Conservation (phyloP, 2,888 invertebrate genomes). For the Hoplodrina blanda region DNA sequence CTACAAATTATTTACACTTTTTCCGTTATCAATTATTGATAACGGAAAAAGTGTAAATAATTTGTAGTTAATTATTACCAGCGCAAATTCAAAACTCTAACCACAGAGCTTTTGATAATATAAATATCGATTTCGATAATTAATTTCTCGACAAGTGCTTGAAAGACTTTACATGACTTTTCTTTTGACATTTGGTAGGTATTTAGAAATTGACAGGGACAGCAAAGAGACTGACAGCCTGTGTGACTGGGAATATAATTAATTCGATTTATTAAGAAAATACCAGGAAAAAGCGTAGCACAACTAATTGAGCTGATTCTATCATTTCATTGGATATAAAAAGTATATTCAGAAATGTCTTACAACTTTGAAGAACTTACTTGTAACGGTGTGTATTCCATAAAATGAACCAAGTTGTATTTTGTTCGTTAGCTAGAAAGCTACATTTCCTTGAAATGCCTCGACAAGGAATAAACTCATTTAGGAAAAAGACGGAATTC, state of each 20-base stretch:
- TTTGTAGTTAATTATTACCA: no score
- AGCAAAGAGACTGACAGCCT: no score
- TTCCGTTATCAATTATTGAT: no score
- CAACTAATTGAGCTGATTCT: not conserved
- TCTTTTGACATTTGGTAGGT: no score
- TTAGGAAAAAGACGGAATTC: not conserved
- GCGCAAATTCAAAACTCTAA: no score
- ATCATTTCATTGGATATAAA: not conserved
- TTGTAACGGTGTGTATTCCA: constrained; percentile 82
- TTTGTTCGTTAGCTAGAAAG: not conserved
- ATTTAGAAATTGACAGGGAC: not conserved
- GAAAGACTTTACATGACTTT: not conserved
- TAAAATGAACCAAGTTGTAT: not conserved
- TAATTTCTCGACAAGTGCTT: not conserved
- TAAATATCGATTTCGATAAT: not conserved
- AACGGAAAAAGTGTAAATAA: no score
- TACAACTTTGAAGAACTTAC: constrained; percentile 90
- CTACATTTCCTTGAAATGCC: not conserved
- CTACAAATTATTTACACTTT: no score
- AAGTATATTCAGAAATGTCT: constrained; percentile 59
- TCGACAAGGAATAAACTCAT: not conserved
- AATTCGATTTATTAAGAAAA: not conserved
- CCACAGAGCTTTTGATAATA: no score
- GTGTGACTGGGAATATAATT: not conserved
- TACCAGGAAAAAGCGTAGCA: not conserved